Conservation (phyloP, 2,113 vertebrate genomes). For the Rhipidura dahli region DNA sequence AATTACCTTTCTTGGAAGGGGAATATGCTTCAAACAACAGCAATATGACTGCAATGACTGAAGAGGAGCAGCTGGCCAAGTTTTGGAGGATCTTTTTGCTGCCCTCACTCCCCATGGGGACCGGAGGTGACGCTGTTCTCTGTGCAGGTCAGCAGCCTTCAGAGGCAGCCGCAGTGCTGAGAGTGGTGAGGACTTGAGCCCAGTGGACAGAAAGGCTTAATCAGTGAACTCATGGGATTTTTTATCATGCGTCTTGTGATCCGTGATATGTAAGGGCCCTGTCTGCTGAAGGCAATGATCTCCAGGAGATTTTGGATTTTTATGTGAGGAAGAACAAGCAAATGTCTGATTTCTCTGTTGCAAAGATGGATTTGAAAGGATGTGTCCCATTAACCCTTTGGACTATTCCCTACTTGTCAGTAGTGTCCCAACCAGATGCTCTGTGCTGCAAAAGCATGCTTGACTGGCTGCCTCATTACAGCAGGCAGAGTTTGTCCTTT, state of each 20-base stretch:
- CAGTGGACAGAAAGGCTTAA: not conserved
- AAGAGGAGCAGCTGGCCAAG: not conserved
- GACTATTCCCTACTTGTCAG: not conserved
- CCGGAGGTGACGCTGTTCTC: rapidly evolving
- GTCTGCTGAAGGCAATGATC: not conserved
- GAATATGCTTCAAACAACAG: not conserved
- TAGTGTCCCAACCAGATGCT: not conserved
- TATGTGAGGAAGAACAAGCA: not conserved
- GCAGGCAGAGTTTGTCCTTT: constrained; percentile 33
- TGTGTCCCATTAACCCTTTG: not conserved
- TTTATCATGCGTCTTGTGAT: constrained; percentile 28
- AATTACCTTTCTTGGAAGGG: not conserved
- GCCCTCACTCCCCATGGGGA: rapidly evolving
- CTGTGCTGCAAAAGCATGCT: not conserved
- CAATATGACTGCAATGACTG: not conserved
- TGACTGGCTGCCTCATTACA: constrained; percentile 5
- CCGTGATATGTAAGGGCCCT: not conserved
- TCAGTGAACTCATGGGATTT: not conserved
- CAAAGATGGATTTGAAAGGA: not conserved
- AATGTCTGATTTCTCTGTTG: not conserved
- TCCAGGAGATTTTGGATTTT: not conserved
- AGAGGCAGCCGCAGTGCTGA: rapidly evolving
- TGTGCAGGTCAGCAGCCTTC: not conserved
- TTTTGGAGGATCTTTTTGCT: not conserved
- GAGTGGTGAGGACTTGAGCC: not conserved